Conservation (phyloP, 2,797 vertebrate species). For the Erethizon dorsatum region DNA sequence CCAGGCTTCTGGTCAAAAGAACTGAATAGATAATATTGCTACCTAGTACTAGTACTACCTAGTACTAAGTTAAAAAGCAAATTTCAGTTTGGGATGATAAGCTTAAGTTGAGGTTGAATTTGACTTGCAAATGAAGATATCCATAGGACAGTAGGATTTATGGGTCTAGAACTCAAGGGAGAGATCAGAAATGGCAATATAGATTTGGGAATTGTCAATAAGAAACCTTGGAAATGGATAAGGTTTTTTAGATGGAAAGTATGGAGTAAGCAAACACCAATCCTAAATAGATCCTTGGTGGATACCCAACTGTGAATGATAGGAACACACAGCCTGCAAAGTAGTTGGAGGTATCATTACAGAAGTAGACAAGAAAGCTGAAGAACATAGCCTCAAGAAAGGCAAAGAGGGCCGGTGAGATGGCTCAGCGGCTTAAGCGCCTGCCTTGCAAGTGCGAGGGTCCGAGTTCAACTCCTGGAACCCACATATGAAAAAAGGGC, state of each 20-base stretch:
- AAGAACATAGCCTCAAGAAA: background rate
- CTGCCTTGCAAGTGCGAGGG: too few species aligned
- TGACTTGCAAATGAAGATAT: background rate
- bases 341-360: background rate
- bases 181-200: background rate
- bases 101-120: background rate
- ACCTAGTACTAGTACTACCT: background rate
- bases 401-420: background rate
- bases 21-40: background rate
- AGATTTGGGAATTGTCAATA: background rate
- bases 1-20: background rate
- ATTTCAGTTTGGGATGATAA: constrained; percentile 27
- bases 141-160: background rate
- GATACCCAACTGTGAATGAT: background rate
- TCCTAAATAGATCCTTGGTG: background rate
- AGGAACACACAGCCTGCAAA: background rate
- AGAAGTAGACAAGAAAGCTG: background rate
- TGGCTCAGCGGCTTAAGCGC: too few species aligned
- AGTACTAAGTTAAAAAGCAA: background rate
- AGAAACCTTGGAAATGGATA: background rate
- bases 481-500: too few species aligned
- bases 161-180: background rate
- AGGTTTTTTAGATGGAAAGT: constrained; percentile 6
- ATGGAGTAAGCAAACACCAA: background rate
- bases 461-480: too few species aligned